Base-by-base conservation (phyloP, 53 echinoderm and acorn worm species). In the Hippasteria phrygiana region DNA sequence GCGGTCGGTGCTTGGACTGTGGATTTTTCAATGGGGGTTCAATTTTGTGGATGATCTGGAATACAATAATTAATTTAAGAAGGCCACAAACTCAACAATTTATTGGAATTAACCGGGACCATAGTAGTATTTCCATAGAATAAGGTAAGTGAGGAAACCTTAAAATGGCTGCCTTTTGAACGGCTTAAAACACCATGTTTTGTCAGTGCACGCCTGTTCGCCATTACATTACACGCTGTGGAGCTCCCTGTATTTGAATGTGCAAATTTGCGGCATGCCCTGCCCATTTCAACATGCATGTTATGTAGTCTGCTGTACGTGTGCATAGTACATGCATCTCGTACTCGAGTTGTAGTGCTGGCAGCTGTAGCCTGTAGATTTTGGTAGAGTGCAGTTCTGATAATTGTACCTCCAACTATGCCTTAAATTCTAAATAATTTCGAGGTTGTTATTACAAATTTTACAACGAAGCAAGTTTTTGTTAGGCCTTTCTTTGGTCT, bases 1-100 rank as follows among this genome's bases (percentile, higher is more conserved):
- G 31, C 70, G 89, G 89, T 89, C 41, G 70, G 38, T 89, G 89
- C 77, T 76, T 62, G 79, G 79, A 78, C 89, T 43, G 89, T 89
- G 79, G 88, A 89, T 81, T 81, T 45, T 81, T 81, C 81, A 81
- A 81, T 81, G 81, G 81, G 81, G 81, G 81, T 65, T 42, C 63
- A 42, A 81, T 62, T 81, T 56, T 62, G 64, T 65, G 42, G 63
- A 81, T 81, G 64, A 81, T 81, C 81, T 56, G 81, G 81, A 81
- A 81, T 64, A 81, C 39, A 81, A 81, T 81, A 81, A 81, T 81
- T 81, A 81, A 81, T 81, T 64, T 65, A 81, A 81, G 45, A 10
- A 62, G 43, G 43, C 78, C 27, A 64, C 81, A 81, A 81, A 65
- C 81, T 63, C 81, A 81, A 62, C 81, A 81, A 81, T 81, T 66